Conservation (phyloP, 1,140 invertebrate genomes). For the Aphidius ervi region DNA sequence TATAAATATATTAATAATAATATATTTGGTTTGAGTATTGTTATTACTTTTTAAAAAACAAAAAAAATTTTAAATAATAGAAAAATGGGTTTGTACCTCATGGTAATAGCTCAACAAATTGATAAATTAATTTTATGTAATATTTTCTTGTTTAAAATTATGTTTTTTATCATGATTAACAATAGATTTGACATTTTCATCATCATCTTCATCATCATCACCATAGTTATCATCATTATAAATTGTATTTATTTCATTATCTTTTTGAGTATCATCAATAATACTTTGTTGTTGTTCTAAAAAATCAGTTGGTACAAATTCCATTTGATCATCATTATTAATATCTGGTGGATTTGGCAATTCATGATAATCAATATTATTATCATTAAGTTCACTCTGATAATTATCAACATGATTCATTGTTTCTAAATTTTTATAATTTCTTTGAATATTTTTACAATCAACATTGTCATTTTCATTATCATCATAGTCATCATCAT, state of each 20-base stretch:
- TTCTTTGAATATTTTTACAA: slow-evolving; percentile 32
- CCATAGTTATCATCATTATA: slow-evolving; percentile 22
- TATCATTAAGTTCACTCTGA: slow-evolving; percentile 28
- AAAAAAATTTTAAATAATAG: too few species aligned
- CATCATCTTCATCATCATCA: slow-evolving; percentile 27
- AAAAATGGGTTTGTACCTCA: too few species aligned
- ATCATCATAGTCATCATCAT: too few species aligned
- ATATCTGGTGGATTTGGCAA: slow-evolving; percentile 36
- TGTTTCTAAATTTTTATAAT: slow-evolving; percentile 34
- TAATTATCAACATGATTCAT: slow-evolving; percentile 45
- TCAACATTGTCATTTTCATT: slow-evolving; percentile 31
- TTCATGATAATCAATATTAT: slow-evolving; percentile 26
- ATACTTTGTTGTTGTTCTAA: slow-evolving; percentile 50
- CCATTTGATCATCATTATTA: slow-evolving; percentile 49
- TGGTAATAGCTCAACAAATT: too few species aligned
- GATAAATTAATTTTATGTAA: too few species aligned
- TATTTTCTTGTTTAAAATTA: slow-evolving; percentile 14
- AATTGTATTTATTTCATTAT: slow-evolving; percentile 33
- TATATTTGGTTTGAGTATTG: too few species aligned
- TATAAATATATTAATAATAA: too few species aligned
- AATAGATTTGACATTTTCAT: slow-evolving; percentile 28
- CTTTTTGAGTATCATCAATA: slow-evolving; percentile 42
- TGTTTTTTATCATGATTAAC: slow-evolving; percentile 24
- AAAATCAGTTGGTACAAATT: slow-evolving; percentile 51
- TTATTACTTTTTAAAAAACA: too few species aligned